Base-by-base conservation (phyloP, 2,888 invertebrate species). In the Nineta flava region DNA sequence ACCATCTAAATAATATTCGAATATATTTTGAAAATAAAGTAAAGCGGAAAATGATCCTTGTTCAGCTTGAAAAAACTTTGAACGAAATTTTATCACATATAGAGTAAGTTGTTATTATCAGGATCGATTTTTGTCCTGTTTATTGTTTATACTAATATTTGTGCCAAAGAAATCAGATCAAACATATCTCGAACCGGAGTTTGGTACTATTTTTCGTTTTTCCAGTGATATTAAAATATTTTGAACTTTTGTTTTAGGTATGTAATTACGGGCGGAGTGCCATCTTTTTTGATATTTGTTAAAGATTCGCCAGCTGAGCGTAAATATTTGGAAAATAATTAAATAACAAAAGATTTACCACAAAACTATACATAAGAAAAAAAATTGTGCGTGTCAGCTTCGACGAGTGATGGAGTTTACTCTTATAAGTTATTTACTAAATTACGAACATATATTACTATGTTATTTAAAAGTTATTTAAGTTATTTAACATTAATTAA, bases 21-120 rank as follows among this genome's bases (percentile, higher is more conserved):
- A 70, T 90, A 1, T 90, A 87, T 61, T 88, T 77, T 61, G 86
- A 87, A 65, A 81, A 82, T 48, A 66, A 69, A 49, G 72, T 78
- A 54, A 75, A 72, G 53, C 74, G 71, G 42, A 66, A 68, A 59
- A 69, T 83, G 0, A 74, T 78, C 58, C 67, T 75, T 53, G 68
- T 85, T 2, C 64, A 80, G 57, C 58, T 73, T 0, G 61, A 65
- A 1, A 70, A 71, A 55, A 73, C 76, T 1, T 67, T 90, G 3
- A 65, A 68, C 1, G 73, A 80, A 50, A 69, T 83, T 54, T 61
- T 87, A 35, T 64, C 69, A 52, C 65, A 70, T 47, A 71, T 79
- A 57, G 73, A 73, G 74, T 76, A 59, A 62, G 66, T 61, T 16
- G 6, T 7, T 47, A 48, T 43, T 48, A 19, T 26, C 7, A 26